Percentiles rank a stretch among this genome's conserved stretches.
Evolutionary conservation across 2,888 invertebrate species (phyloP).

Genomic region (Oxytorus armatus): DNA sequence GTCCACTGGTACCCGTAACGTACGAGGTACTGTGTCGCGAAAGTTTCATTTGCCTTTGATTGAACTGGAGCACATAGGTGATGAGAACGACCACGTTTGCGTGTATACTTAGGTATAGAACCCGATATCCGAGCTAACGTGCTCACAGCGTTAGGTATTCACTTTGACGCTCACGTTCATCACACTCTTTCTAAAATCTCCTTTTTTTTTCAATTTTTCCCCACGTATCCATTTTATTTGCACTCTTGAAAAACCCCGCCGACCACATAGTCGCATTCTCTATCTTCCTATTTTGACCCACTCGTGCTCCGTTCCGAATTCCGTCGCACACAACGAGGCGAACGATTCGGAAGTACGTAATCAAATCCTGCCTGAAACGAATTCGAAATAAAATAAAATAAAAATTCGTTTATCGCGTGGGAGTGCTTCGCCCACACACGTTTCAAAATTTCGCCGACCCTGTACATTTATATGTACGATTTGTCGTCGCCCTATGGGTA

Average conservation of each 20-base stretch:
- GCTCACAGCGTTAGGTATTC: slow-evolving; percentile 8
- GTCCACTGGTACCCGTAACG: too few relatives aligned
- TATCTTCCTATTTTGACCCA: background rate
- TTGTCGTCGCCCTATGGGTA: background rate
- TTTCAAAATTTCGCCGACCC: background rate
- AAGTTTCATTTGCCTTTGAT: slow-evolving; percentile 57
- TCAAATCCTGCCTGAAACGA: slow-evolving; percentile 49
- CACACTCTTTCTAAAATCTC: slow-evolving; percentile 17
- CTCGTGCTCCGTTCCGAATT: slow-evolving; percentile 13
- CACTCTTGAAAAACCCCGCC: background rate
- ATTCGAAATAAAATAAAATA: slow-evolving; percentile 20
- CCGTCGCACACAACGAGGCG: background rate
- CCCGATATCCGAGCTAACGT: background rate
- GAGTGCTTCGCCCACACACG: slow-evolving; percentile 10
- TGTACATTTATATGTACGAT: too few relatives aligned
- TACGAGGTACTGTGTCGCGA: too few relatives aligned
- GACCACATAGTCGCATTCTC: background rate
- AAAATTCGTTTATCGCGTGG: background rate
- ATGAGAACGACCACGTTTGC: background rate
- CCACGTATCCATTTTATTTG: slow-evolving; percentile 9
- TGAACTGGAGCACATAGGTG: slow-evolving; percentile 2
- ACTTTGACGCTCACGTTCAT: slow-evolving; percentile 37
- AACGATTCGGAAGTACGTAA: slow-evolving; percentile 41
- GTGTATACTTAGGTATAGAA: background rate
- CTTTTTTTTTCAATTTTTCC: background rate